Percentiles rank a stretch among this genome's conserved stretches.
Evolutionary conservation across 2,888 invertebrate genomes (phyloP).

Genomic region (Melanostoma scalare): DNA sequence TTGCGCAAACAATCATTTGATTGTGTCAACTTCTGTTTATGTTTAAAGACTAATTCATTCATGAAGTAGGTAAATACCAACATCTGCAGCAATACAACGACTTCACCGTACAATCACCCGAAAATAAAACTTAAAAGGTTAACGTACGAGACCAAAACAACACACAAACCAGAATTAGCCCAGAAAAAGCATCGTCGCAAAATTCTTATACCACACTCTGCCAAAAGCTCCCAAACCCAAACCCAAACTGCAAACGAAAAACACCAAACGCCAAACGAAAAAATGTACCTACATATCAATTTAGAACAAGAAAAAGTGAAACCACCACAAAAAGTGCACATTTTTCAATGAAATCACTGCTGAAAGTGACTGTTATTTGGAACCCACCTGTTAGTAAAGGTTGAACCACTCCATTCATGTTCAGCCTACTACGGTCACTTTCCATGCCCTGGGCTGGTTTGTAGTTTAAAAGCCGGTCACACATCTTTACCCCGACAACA

Average conservation of each 20-base stretch:
- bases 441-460: constrained; percentile 75
- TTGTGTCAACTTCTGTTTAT: no score
- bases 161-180: neutral
- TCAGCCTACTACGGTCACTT: constrained; percentile 78
- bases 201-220: constrained; percentile 27
- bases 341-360: constrained; percentile 6
- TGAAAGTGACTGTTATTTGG: constrained; percentile 34
- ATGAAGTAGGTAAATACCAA: constrained; percentile 20
- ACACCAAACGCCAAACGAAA: neutral
- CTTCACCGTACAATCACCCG: constrained; percentile 18
- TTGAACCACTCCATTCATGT: constrained; percentile 87
- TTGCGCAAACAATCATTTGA: no score
- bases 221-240: constrained; percentile 20
- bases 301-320: neutral
- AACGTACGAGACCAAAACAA: constrained; percentile 47
- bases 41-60: constrained; percentile 16
- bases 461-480: constrained; percentile 79
- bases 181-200: neutral
- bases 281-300: neutral
- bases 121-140: constrained; percentile 25
- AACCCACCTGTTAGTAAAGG: constrained; percentile 92
- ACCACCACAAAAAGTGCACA: neutral
- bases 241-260: no score
- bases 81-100: neutral
- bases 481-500: constrained; percentile 74